These are phyloP conservation scores for Hybognathus amarus DNA, from an alignment of 2,797 vertebrate genomes.

Conservation along the genomic window DNA sequence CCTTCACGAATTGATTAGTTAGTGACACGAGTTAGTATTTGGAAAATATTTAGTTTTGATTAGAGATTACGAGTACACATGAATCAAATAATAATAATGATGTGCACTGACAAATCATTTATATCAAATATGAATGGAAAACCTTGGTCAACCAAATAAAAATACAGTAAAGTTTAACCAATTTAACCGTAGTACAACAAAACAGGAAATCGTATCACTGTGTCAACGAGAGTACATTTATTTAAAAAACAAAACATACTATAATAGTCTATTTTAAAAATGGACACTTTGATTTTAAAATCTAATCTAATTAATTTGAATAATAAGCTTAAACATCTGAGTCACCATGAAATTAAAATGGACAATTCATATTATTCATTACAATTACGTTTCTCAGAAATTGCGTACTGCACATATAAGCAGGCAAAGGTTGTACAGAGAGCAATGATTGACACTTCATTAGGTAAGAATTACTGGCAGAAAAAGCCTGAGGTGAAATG, in stretches of 20 bases:
- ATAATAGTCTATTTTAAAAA: too few species aligned
- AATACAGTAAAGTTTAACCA: background rate
- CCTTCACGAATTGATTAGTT: too few species aligned
- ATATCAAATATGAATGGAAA: background rate
- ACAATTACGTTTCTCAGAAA: background rate
- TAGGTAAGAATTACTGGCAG: constrained; percentile 24
- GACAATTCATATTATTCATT: background rate
- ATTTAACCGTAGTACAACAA: too few species aligned
- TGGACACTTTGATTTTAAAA: background rate
- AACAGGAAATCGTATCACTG: background rate
- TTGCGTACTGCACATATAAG: background rate
- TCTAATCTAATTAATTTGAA: background rate
- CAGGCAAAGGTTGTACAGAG: constrained; percentile 2
- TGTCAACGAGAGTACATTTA: background rate
- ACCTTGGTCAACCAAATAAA: too few species aligned
- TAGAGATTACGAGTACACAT: background rate
- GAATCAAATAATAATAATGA: too few species aligned
- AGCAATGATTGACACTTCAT: constrained; percentile 24
- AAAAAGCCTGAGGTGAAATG: constrained; percentile 23
- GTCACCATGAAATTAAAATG: background rate
- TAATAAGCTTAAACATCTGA: background rate
- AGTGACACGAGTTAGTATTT: background rate
- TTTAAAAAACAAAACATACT: too few species aligned
- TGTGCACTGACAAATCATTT: too few species aligned
- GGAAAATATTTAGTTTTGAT: background rate